A percentile compares a stretch with the other conserved stretches of the same genome.
Evolutionary conservation across 2,888 invertebrate genomes (phyloP).

Genomic region (Frankliniella fusca): DNA sequence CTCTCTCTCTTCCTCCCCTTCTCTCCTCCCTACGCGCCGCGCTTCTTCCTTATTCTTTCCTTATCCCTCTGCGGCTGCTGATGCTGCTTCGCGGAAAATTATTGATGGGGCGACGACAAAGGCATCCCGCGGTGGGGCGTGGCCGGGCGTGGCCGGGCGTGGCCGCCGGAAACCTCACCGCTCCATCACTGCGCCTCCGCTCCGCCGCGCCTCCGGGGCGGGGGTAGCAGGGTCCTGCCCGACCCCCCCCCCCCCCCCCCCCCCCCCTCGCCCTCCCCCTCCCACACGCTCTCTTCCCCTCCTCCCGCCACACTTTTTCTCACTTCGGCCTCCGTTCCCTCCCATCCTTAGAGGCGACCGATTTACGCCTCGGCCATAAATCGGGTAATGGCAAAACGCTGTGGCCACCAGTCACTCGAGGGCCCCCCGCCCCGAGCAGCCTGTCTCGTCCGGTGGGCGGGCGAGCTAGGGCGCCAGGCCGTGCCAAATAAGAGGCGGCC

Average conservation of each 20-base stretch:
- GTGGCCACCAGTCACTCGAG: no score
- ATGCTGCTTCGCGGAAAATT: not conserved
- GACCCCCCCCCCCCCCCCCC: no score
- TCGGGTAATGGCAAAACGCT: not conserved
- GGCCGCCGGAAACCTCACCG: not conserved
- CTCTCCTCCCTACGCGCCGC: not conserved
- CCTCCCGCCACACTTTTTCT: no score
- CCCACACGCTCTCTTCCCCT: no score
- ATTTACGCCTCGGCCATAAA: not conserved
- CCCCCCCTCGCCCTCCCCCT: no score
- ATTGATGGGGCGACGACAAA: slow-evolving; percentile 6
- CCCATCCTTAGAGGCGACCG: not conserved
- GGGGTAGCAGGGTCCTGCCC: no score
- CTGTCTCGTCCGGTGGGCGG: no score
- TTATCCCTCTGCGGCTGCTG: not conserved
- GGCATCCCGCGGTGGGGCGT: not conserved
- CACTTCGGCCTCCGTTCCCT: no score
- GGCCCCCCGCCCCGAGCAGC: no score
- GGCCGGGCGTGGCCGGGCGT: not conserved
- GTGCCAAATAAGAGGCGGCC: no score
- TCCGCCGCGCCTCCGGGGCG: not conserved
- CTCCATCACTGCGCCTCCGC: not conserved
- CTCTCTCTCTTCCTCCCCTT: not conserved
- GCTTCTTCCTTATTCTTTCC: not conserved
- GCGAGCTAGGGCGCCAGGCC: no score